A percentile compares a stretch with the other conserved stretches of the same genome.
Evolutionary conservation across 2,113 vertebrate genomes (phyloP).

Genomic region (Maccullochella peelii): DNA sequence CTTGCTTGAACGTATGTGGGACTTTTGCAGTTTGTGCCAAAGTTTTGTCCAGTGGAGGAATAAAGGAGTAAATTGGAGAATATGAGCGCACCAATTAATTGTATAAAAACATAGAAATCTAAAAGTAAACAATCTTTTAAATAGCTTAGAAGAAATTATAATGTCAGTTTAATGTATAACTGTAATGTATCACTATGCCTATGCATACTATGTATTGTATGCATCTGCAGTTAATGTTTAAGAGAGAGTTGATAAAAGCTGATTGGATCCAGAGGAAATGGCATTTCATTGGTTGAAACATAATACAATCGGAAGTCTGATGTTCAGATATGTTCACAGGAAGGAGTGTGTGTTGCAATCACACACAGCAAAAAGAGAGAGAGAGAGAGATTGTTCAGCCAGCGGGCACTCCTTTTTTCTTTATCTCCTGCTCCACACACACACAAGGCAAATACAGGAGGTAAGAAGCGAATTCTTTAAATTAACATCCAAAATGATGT

Average conservation of each 20-base stretch:
- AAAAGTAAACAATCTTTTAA: not conserved
- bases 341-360: slow-evolving; percentile 50
- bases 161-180: not conserved
- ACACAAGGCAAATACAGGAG: slow-evolving; percentile 49
- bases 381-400: slow-evolving; percentile 27
- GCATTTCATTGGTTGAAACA: not conserved
- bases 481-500: not conserved
- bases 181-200: not conserved
- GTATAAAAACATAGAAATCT: not conserved
- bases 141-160: not conserved
- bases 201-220: too few species aligned
- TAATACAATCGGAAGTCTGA: not conserved
- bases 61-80: not conserved
- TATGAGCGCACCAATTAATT: not conserved
- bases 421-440: slow-evolving; percentile 23
- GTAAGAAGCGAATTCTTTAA: slow-evolving; percentile 59
- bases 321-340: slow-evolving; percentile 18
- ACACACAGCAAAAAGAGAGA: slow-evolving; percentile 43
- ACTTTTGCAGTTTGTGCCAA: not conserved
- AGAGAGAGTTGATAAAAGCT: not conserved
- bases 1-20: not conserved
- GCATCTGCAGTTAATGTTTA: not conserved
- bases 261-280: not conserved
- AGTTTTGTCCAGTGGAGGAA: not conserved
- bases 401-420: slow-evolving; percentile 61